Conservation (phyloP, 2,797 vertebrate genomes). For the Anabas testudineus region DNA sequence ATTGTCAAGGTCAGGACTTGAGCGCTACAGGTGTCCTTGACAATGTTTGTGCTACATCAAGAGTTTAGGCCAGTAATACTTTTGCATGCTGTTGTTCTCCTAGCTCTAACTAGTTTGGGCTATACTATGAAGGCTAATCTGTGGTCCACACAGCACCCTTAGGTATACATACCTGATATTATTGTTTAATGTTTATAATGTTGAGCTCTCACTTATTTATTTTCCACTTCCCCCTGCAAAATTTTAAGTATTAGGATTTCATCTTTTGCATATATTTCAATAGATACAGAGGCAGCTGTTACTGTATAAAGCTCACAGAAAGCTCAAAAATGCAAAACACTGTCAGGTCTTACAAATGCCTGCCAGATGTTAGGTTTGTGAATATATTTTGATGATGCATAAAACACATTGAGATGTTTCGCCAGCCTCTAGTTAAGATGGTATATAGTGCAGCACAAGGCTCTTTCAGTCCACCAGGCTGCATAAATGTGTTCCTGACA, state of each 20-base stretch:
- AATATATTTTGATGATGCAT: constrained; percentile 1
- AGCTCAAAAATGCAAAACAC: not conserved
- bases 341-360: not conserved
- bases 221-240: too few relatives aligned
- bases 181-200: not conserved
- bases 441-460: constrained; percentile 8
- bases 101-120: too few relatives aligned
- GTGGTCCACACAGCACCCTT: too few relatives aligned
- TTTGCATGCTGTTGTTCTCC: not conserved
- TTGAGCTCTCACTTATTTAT: too few relatives aligned
- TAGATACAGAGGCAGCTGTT: not conserved
- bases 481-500: constrained; percentile 24
- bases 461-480: not conserved
- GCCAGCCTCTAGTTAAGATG: not conserved
- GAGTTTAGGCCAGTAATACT: not conserved
- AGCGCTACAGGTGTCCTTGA: not conserved
- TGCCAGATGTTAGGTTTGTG: not conserved
- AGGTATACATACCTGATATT: too few relatives aligned
- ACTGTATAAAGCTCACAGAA: not conserved
- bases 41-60: not conserved
- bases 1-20: too few relatives aligned
- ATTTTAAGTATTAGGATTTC: too few relatives aligned
- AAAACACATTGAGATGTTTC: not conserved
- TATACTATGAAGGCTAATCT: too few relatives aligned
- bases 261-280: not conserved